Base-by-base conservation (phyloP, 2,888 invertebrate genomes). In the Temnothorax unifasciatus region DNA sequence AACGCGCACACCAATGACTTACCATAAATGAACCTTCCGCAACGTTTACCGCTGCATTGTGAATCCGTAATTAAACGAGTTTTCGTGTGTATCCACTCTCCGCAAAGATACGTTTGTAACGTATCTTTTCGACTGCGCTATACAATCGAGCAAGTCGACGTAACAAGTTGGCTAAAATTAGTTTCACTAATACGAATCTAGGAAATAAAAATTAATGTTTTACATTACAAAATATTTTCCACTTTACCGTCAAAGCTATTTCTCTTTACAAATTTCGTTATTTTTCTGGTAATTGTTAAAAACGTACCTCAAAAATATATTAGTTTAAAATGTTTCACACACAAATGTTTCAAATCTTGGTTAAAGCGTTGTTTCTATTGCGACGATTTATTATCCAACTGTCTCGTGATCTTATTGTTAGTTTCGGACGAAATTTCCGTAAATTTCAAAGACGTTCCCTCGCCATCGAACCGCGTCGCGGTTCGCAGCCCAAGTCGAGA, bases 381-480 rank as follows among this genome's bases (percentile, higher is more conserved):
- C 34, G n/a, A 29, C 18, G n/a, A 68, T 68, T 77, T 25, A 77
- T 52, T 25, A 25, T 54, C 54, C 15, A 44, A 21, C 29, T 21
- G 13, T 21, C 38, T 21, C 18, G 50, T 57, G 47, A 57, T 79
- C 11, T 69, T 29, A 29, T 29, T 29, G 29, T 29, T 44, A 41
- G 44, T 54, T 52, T 57, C 6, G 5, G 15, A 6, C 57, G 57
- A 2, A 76, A 59, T 61, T 50, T 71, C 18, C 38, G 47, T 50
- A 71, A 73, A 61, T 81, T 81, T 81, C 50, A 3, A 3, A 38
- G 79, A n/a, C 25, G 29, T 57, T n/a, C 18, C 79, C 25, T 47
- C 79, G 38, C 1, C 47, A 8, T 81, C 44, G 59, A 81, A 71
- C 57, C 59, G 57, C 73, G 18, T 50, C 59, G 38, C 71, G 73